Percentiles rank a stretch among this genome's conserved stretches.
phyloP scores from a whole-genome alignment of 2,888 invertebrate species.

The Apodemia mormo region DNA sequence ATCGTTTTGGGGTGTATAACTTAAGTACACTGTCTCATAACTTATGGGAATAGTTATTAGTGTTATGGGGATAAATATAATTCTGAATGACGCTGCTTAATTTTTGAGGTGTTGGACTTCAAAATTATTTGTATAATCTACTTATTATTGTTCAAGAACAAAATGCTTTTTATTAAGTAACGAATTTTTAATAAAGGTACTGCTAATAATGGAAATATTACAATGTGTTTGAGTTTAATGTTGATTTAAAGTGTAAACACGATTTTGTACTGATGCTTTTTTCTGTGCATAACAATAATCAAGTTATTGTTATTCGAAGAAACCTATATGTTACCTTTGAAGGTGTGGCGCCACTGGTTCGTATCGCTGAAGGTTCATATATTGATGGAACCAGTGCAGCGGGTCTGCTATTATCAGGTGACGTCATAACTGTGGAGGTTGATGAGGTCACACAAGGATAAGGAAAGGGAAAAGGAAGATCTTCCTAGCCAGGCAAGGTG shows the following conservation, averaged over 20 bases:
- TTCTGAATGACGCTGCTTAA: slow-evolving; percentile 36
- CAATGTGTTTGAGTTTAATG: not conserved
- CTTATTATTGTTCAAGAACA: slow-evolving; percentile 16
- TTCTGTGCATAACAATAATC: too few species aligned
- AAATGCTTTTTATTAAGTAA: not conserved
- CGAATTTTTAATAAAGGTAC: slow-evolving; percentile 4
- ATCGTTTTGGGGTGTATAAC: slow-evolving; percentile 62
- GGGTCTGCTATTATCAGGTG: too few species aligned
- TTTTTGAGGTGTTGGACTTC: slow-evolving; percentile 20
- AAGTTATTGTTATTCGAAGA: too few species aligned
- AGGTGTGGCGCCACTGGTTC: too few species aligned
- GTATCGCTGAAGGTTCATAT: too few species aligned
- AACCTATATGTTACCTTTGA: too few species aligned
- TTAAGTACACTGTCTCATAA: slow-evolving; percentile 48
- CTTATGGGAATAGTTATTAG: slow-evolving; percentile 68
- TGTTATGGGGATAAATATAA: slow-evolving; percentile 56
- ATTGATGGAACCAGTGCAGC: too few species aligned
- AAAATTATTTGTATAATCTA: slow-evolving; percentile 10
- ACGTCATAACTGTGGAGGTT: too few species aligned
- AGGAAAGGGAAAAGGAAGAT: too few species aligned
- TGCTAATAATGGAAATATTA: not conserved
- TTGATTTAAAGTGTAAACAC: not conserved
- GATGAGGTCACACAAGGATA: too few species aligned
- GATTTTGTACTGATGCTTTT: not conserved
- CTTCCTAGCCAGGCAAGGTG: too few species aligned